phyloP scores from a whole-genome alignment of 2,113 vertebrate genomes.

The Anarrhichthys ocellatus region DNA sequence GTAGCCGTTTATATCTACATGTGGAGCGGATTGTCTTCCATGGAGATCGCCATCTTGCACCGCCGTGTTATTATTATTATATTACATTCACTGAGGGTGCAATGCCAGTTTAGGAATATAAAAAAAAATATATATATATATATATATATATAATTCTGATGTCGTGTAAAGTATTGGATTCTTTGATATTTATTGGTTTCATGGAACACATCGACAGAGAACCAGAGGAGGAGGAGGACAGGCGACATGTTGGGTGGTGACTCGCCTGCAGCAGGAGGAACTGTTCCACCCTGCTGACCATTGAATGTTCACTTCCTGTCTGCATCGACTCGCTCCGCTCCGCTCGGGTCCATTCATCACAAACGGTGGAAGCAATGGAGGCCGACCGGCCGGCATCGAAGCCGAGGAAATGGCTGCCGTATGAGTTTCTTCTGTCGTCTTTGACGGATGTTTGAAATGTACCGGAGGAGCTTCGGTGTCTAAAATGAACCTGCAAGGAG shows the following conservation, averaged over 20 bases:
- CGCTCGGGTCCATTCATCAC: slow-evolving; percentile 51
- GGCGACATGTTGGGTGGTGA: slow-evolving; percentile 58
- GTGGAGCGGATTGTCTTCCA: too few species aligned
- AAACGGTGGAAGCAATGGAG: slow-evolving; percentile 48
- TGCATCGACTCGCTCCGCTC: slow-evolving; percentile 63
- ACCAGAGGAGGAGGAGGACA: slow-evolving; percentile 16
- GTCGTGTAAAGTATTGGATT: background rate
- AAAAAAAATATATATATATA: too few species aligned
- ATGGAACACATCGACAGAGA: background rate
- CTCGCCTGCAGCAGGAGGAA: slow-evolving; percentile 78
- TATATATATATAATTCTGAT: too few species aligned
- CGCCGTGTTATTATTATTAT: too few species aligned
- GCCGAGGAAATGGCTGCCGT: slow-evolving; percentile 47
- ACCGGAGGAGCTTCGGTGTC: background rate
- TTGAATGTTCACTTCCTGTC: slow-evolving; percentile 88
- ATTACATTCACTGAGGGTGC: too few species aligned
- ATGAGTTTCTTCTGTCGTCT: background rate
- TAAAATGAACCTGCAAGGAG: background rate
- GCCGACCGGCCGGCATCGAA: slow-evolving; percentile 10
- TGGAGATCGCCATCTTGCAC: too few species aligned
- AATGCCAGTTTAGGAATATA: too few species aligned
- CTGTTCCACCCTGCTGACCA: slow-evolving; percentile 87
- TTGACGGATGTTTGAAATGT: background rate
- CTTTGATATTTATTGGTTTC: background rate
- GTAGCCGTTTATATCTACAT: too few species aligned